Evolutionary conservation across 2,113 vertebrate genomes (phyloP), one percentile per base, ranked within the genome.

Genomic region (Cynopterus brachyotis): DNA sequence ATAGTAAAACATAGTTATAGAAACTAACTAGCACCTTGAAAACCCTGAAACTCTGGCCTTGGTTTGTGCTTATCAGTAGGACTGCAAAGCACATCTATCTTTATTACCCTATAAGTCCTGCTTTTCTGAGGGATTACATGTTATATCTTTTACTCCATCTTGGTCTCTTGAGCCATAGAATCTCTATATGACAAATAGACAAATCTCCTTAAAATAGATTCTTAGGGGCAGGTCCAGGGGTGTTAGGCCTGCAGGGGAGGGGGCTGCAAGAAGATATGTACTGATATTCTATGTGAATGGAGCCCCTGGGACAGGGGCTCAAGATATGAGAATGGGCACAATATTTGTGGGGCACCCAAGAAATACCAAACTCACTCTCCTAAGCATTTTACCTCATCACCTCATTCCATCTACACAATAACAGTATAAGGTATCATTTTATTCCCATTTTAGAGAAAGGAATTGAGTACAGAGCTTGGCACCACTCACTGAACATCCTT

Each of bases 1-100:
- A 42, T 72, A 66, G 40, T 28, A 80, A 60, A 6, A 45, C 3
- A 42, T 30, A 87, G 5, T 86, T 89, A 57, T 2, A 66, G 60
- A 92, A 94, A 86, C 57, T 69, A 81, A 81, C 10, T 30, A 5
- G 83, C 91, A 88, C 37, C 62, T 11, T 89, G 55, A 92, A 89
- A 94, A 50, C 50, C 13, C 50, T 50, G 50, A 50, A 50, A 50
- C 50, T 4, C 50, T 50, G 50, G 50, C 50, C 50, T 50, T 50
- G 13, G 50, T 50, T 96, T 85, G 30, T 24, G 67, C 59, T 60
- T 60, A 53, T 45, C 5, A 66, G 24, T 8, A 95, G 50, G 16
- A 10, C n/a, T 91, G 13, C 57, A 64, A 85, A 93, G 53, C 40
- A 85, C 42, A 35, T 81, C 30, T 26, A 40, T 73, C 28, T n/a